phyloP scores from a whole-genome alignment of 2,113 vertebrate genomes.

The Picathartes gymnocephalus region DNA sequence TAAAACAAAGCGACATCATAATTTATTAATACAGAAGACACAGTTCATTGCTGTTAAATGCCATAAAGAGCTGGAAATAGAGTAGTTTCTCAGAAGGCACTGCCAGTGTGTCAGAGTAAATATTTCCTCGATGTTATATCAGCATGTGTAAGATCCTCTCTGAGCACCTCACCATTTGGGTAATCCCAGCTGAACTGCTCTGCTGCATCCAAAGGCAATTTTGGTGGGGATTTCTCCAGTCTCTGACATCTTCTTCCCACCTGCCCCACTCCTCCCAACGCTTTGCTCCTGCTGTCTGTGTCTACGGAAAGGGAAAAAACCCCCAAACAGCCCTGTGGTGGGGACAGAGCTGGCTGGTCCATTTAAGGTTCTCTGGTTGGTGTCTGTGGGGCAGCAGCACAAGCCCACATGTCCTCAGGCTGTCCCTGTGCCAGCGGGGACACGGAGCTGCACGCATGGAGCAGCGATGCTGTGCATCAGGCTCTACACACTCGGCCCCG shows the following conservation, averaged over 20 bases:
- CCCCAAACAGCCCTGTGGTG: too few relatives aligned
- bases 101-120: constrained; percentile 17
- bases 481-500: accelerated
- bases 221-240: not conserved
- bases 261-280: accelerated
- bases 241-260: not conserved
- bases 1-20: constrained; percentile 56
- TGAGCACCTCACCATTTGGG: not conserved
- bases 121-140: not conserved
- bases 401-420: not conserved
- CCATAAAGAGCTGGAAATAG: constrained; percentile 39
- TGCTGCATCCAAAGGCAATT: not conserved
- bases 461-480: not conserved
- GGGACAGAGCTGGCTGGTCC: not conserved
- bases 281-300: not conserved
- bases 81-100: constrained; percentile 49
- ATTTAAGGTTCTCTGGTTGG: accelerated
- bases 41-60: constrained; percentile 40
- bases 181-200: not conserved
- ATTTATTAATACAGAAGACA: constrained; percentile 61
- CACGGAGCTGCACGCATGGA: accelerated
- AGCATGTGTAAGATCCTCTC: not conserved
- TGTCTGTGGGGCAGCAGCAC: not conserved
- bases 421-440: not conserved
- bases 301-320: not conserved